Percentiles rank a stretch among this genome's conserved stretches.
Evolutionary conservation across 2,113 vertebrate genomes (phyloP).

Genomic region (Accipiter cooperii): DNA sequence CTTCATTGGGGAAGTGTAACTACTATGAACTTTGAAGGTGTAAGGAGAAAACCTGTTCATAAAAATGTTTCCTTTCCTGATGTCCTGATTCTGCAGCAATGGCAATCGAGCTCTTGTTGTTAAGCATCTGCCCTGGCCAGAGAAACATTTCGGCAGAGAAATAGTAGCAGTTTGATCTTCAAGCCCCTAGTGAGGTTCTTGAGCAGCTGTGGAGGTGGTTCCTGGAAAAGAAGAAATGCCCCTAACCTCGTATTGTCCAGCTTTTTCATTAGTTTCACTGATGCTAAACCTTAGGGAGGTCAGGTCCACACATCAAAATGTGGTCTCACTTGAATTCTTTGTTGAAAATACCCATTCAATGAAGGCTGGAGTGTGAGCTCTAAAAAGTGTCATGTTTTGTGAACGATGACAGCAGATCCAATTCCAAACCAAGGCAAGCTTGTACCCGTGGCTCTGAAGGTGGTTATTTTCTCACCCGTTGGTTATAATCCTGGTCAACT

Average conservation of each 20-base stretch:
- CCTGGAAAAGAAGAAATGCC: not conserved
- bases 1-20: not conserved
- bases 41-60: not conserved
- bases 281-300: not conserved
- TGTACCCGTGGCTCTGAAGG: not conserved
- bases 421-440: not conserved
- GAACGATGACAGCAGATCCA: not conserved
- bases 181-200: not conserved
- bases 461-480: not conserved
- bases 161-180: not conserved
- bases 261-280: not conserved
- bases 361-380: not conserved
- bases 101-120: not conserved
- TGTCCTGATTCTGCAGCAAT: not conserved
- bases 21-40: not conserved
- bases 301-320: not conserved
- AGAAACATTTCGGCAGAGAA: not conserved
- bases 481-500: not conserved
- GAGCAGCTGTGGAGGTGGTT: not conserved
- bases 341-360: not conserved
- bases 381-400: not conserved
- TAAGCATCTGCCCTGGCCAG: not conserved
- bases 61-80: not conserved
- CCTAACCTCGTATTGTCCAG: fast-evolving
- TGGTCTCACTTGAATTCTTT: not conserved